Percentiles rank a stretch among this genome's conserved stretches.
These are phyloP conservation scores for Aporophyla nigra DNA, from an alignment of 2,888 invertebrate genomes.

Conservation along the genomic window DNA sequence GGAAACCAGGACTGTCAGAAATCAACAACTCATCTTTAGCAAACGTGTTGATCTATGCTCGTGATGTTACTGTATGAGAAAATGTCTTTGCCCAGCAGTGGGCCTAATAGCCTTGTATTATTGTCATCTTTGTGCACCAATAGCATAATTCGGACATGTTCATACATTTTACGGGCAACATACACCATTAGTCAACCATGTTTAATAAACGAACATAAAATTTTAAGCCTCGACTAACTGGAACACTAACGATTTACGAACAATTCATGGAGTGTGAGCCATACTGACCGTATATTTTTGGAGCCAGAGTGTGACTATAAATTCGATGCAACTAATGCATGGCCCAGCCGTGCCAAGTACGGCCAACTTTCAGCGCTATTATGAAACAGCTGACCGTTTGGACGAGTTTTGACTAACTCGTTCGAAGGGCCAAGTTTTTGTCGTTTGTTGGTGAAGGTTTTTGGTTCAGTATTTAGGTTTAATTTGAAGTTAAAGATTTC, in stretches of 20 bases:
- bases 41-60: too few species aligned
- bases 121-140: not conserved
- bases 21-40: too few species aligned
- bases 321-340: conserved; percentile 74
- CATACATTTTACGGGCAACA: not conserved
- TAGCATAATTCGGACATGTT: not conserved
- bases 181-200: not conserved
- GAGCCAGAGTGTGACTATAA: conserved; percentile 68
- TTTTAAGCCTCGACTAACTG: conserved; percentile 2
- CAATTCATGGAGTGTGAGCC: conserved; percentile 66
- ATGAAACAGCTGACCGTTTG: conserved; percentile 52
- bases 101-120: too few species aligned
- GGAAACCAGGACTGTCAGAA: too few species aligned
- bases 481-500: not conserved
- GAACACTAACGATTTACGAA: conserved; percentile 43
- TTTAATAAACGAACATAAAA: conserved; percentile 5
- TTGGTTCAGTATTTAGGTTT: not conserved
- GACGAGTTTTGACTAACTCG: conserved; percentile 47
- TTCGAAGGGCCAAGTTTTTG: conserved; percentile 27
- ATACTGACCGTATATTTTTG: conserved; percentile 72
- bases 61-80: too few species aligned
- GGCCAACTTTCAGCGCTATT: conserved; percentile 50
- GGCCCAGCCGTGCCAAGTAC: conserved; percentile 47
- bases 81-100: too few species aligned
- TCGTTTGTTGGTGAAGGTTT: not conserved